phyloP scores from a whole-genome alignment of 2,113 vertebrate species.

The Pedionomus torquatus region DNA sequence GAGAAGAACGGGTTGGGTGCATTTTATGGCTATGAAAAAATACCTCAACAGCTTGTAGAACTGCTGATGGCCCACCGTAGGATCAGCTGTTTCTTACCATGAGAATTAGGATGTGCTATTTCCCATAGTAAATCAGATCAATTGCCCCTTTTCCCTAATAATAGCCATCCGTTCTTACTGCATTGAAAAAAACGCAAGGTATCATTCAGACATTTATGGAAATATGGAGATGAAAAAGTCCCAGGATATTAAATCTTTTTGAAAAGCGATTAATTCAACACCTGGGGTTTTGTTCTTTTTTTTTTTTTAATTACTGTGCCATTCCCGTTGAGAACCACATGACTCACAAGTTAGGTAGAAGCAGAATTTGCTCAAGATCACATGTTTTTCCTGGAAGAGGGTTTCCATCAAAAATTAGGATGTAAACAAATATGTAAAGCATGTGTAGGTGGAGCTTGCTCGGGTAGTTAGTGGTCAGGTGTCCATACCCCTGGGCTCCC shows the following conservation, averaged over 20 bases:
- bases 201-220: background rate
- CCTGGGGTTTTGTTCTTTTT: too few species aligned
- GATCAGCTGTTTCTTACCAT: background rate
- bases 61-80: fast-evolving
- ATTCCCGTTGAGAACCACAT: background rate
- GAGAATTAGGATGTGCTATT: background rate
- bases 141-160: background rate
- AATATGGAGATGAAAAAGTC: background rate
- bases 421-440: constrained; percentile 26
- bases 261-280: background rate
- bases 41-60: background rate
- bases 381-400: constrained; percentile 25
- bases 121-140: background rate
- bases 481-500: constrained; percentile 45
- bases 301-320: background rate
- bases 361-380: constrained; percentile 13
- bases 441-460: background rate
- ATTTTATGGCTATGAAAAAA: background rate
- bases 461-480: constrained; percentile 46
- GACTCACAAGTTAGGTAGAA: fast-evolving
- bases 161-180: background rate
- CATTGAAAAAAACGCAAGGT: background rate
- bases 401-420: constrained; percentile 1
- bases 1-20: background rate
- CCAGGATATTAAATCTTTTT: background rate